These are phyloP conservation scores for Pemphigus obesinymphae DNA, from an alignment of 1,140 invertebrate species.

Conservation along the genomic window DNA sequence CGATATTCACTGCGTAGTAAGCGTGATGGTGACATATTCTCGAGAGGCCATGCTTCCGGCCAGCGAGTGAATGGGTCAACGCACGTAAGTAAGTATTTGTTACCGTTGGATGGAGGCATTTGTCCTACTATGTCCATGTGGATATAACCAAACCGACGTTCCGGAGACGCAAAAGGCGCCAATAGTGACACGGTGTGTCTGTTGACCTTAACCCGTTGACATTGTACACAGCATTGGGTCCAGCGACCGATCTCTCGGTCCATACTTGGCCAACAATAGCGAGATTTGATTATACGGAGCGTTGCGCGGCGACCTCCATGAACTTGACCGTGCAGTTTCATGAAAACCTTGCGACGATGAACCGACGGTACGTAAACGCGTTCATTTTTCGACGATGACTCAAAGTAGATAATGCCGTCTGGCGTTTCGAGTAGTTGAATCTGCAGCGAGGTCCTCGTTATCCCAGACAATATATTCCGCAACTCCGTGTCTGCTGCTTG, in stretches of 20 bases:
- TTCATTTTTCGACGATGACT: neutral
- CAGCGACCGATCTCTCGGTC: neutral
- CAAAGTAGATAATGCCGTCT: neutral
- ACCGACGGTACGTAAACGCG: neutral
- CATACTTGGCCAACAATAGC: slow-evolving; percentile 25
- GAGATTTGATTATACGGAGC: neutral
- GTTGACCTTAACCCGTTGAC: neutral
- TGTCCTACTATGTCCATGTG: slow-evolving; percentile 54
- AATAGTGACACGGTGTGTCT: neutral
- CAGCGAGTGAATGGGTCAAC: slow-evolving; percentile 49
- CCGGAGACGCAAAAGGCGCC: neutral
- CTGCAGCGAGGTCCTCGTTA: no score
- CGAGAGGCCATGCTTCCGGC: slow-evolving; percentile 48
- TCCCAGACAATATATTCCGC: neutral
- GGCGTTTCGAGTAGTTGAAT: no score
- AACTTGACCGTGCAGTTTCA: no score
- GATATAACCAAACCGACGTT: neutral
- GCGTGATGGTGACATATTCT: slow-evolving; percentile 48
- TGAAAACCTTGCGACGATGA: neutral
- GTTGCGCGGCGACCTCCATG: neutral
- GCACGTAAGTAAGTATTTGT: slow-evolving; percentile 47
- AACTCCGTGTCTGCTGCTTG: neutral
- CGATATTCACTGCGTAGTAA: slow-evolving; percentile 47
- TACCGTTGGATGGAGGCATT: slow-evolving; percentile 45
- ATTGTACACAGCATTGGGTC: neutral